These are phyloP conservation scores for Mionectes olivaceus DNA, from an alignment of 2,797 vertebrate species.

Conservation along the genomic window DNA sequence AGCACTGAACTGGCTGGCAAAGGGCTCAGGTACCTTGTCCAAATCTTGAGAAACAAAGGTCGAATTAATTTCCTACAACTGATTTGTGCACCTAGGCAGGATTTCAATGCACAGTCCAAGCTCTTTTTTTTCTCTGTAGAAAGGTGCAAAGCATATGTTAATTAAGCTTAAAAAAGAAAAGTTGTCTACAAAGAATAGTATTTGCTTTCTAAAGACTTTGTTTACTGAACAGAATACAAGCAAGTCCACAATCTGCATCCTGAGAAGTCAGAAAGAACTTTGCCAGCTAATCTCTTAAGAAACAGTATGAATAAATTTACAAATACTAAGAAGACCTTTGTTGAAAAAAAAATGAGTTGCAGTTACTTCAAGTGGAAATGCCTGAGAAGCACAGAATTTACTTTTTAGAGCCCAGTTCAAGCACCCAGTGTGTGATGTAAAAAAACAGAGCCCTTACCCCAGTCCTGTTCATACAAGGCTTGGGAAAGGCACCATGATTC, in stretches of 20 bases:
- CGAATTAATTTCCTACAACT: neutral
- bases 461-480: slow-evolving; percentile 88
- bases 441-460: slow-evolving; percentile 82
- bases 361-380: slow-evolving; percentile 11
- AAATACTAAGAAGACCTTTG: neutral
- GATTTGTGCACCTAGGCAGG: neutral
- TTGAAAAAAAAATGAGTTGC: neutral
- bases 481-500: slow-evolving; percentile 86
- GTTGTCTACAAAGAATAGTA: neutral
- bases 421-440: slow-evolving; percentile 61
- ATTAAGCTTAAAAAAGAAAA: neutral
- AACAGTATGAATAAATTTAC: neutral
- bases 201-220: neutral
- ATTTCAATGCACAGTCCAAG: neutral
- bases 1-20: neutral
- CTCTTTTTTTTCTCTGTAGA: neutral
- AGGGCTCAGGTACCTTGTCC: neutral
- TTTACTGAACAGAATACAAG: neutral
- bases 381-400: slow-evolving; percentile 84
- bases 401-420: slow-evolving; percentile 70
- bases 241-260: neutral
- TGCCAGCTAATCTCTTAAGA: neutral
- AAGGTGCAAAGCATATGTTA: neutral
- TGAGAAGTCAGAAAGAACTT: neutral
- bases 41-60: neutral